Conservation (phyloP, 2,113 vertebrate genomes). For the Elephas maximus region DNA sequence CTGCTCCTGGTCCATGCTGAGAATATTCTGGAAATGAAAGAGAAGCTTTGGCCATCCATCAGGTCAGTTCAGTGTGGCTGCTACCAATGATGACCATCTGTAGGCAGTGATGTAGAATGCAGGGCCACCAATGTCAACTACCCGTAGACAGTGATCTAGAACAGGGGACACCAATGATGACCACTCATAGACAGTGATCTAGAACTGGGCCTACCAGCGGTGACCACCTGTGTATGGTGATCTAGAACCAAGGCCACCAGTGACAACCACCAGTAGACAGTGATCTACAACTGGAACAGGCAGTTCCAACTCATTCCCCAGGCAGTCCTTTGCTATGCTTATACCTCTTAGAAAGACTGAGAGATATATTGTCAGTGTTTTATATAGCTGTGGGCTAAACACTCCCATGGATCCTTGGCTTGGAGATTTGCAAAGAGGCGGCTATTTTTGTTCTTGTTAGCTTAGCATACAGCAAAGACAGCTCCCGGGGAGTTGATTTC, state of each 20-base stretch:
- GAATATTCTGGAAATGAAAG: background rate
- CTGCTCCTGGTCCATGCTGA: background rate
- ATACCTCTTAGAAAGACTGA: background rate
- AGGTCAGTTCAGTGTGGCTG: background rate
- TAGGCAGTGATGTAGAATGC: background rate
- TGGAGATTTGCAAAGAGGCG: accelerated
- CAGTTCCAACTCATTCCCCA: accelerated
- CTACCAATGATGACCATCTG: too few species aligned
- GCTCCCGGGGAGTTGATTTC: accelerated
- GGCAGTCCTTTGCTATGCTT: background rate
- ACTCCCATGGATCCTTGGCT: background rate
- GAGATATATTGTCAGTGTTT: background rate
- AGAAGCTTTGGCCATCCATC: background rate
- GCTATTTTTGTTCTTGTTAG: background rate
- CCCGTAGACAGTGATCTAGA: background rate
- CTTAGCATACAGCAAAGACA: background rate
- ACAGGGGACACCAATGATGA: background rate
- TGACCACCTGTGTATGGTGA: background rate
- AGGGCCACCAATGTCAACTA: background rate
- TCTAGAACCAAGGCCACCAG: background rate
- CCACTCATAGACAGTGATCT: background rate
- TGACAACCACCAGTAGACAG: background rate
- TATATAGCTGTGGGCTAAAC: background rate
- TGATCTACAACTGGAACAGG: constrained; percentile 15
- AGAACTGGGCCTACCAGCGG: background rate